Evolutionary conservation across 2,888 invertebrate species (phyloP).

Genomic region (Acleris holmiana): DNA sequence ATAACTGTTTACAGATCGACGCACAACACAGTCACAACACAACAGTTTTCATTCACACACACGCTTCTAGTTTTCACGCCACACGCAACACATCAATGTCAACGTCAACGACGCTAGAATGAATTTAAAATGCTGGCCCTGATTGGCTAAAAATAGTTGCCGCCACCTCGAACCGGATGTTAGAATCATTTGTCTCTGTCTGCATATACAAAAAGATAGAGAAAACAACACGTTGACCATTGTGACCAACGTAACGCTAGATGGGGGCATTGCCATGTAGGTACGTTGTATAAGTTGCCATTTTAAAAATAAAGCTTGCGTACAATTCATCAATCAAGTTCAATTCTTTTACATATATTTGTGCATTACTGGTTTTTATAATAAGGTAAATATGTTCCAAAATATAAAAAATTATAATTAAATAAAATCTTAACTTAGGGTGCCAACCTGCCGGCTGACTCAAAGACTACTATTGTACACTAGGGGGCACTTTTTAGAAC

Average conservation of each 20-base stretch:
- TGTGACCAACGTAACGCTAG: slow-evolving; percentile 15
- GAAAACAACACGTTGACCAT: slow-evolving; percentile 12
- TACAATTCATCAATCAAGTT: too few relatives aligned
- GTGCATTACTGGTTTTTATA: too few relatives aligned
- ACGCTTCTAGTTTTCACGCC: slow-evolving; percentile 52
- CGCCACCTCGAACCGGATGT: slow-evolving; percentile 46
- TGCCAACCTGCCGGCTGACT: too few relatives aligned
- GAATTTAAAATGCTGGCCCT: slow-evolving; percentile 64
- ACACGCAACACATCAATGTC: slow-evolving; percentile 58
- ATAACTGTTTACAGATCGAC: slow-evolving; percentile 42
- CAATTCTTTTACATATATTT: not conserved
- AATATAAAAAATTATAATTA: too few relatives aligned
- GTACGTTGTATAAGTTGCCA: not conserved
- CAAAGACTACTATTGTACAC: too few relatives aligned
- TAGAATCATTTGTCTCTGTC: slow-evolving; percentile 36
- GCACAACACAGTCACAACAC: slow-evolving; percentile 43
- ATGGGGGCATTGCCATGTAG: slow-evolving; percentile 16
- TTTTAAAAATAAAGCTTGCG: too few relatives aligned
- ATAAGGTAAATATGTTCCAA: too few relatives aligned
- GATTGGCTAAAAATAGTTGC: slow-evolving; percentile 70
- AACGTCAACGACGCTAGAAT: slow-evolving; percentile 74
- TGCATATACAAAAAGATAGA: slow-evolving; percentile 38
- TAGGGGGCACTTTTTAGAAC: too few relatives aligned
- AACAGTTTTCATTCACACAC: slow-evolving; percentile 52
- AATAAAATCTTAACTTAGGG: too few relatives aligned